Conservation (phyloP, 64 coral and sea anemone genomes). For the Pachyseris speciosa region DNA sequence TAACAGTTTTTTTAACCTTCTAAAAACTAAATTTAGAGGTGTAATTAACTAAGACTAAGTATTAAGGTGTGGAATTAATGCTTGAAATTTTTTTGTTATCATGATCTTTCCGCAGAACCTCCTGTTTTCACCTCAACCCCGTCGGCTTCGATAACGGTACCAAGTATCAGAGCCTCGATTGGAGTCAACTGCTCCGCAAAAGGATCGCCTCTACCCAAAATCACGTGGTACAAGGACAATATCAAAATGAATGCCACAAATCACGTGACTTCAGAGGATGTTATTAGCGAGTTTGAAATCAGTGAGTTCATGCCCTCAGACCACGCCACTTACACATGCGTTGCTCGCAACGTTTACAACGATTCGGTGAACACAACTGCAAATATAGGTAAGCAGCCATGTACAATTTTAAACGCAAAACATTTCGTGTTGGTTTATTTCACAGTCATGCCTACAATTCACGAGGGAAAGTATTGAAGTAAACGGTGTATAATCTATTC, state of each 20-base stretch:
- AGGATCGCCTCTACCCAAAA: conserved; percentile 2
- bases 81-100: too few relatives aligned
- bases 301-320: not conserved
- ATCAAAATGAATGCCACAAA: not conserved
- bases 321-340: conserved; percentile 8
- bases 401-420: not conserved
- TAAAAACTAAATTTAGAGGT: too few relatives aligned
- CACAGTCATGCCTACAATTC: too few relatives aligned
- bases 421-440: too few relatives aligned
- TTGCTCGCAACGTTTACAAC: conserved; percentile 11
- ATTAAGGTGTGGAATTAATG: too few relatives aligned
- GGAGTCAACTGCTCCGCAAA: conserved; percentile 10
- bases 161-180: not conserved
- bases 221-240: conserved; percentile 45
- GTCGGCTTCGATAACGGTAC: not conserved
- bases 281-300: conserved; percentile 9
- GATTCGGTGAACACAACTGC: not conserved
- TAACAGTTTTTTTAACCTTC: too few relatives aligned
- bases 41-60: too few relatives aligned
- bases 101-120: not conserved
- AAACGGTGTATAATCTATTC: too few relatives aligned
- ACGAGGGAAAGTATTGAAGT: too few relatives aligned
- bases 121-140: not conserved
- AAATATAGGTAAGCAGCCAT: not conserved
- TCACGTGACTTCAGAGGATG: not conserved